Conservation (phyloP, 2,888 invertebrate species). For the Drosophila falleni region DNA sequence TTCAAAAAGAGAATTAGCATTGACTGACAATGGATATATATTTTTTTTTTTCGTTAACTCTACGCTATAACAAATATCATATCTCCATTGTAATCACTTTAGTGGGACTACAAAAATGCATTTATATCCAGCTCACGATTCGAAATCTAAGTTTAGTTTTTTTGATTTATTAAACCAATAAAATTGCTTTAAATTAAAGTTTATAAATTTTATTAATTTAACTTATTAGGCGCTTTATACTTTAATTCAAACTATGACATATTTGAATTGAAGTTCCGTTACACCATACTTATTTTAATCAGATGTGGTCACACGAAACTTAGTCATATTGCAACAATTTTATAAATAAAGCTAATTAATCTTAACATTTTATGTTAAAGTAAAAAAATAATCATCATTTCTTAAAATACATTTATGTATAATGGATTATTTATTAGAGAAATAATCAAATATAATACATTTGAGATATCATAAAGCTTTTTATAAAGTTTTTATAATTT, state of each 20-base stretch:
- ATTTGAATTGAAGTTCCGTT: neutral
- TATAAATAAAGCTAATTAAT: neutral
- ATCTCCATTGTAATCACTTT: too few relatives aligned
- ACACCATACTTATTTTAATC: neutral
- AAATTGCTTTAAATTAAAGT: too few relatives aligned
- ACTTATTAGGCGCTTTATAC: too few relatives aligned
- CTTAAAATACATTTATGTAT: neutral
- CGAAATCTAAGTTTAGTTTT: too few relatives aligned
- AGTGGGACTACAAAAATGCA: too few relatives aligned
- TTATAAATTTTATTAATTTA: too few relatives aligned
- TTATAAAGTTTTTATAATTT: neutral
- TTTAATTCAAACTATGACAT: neutral
- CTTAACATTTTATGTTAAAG: neutral
- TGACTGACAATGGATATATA: too few relatives aligned
- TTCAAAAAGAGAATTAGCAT: too few relatives aligned
- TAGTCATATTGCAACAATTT: neutral
- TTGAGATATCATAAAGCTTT: neutral
- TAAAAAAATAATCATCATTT: neutral
- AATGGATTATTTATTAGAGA: neutral
- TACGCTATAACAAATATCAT: too few relatives aligned
- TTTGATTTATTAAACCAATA: too few relatives aligned
- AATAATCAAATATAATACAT: neutral
- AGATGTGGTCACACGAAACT: neutral
- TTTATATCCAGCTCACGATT: too few relatives aligned
- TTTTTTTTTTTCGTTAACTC: too few relatives aligned